Conservation (phyloP, 1,140 invertebrate species). For the Cecropterus lyciades region DNA sequence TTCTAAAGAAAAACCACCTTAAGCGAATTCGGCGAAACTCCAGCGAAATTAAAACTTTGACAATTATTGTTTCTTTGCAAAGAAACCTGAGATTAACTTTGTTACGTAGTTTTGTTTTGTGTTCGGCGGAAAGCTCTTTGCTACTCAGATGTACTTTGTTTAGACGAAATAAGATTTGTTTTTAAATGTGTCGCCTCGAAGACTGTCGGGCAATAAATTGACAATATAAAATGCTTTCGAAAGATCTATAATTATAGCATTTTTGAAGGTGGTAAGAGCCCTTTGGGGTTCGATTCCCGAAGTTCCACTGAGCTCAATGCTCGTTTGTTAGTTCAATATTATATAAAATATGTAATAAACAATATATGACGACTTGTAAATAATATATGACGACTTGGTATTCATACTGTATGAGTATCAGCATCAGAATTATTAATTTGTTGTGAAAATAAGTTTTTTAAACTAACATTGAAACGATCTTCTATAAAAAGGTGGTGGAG, state of each 20-base stretch:
- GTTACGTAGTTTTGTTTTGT: constrained; percentile 30
- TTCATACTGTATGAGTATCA: background rate
- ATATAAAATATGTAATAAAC: no score
- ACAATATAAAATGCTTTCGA: background rate
- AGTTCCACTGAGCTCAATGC: no score
- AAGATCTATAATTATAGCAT: background rate
- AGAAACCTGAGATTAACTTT: constrained; percentile 46
- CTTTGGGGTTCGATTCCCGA: no score
- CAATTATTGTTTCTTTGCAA: constrained; percentile 51
- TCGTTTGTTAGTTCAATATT: no score
- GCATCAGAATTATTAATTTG: no score
- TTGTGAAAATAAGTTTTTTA: no score
- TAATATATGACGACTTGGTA: no score
- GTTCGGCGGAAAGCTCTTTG: constrained; percentile 11
- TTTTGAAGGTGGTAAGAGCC: no score
- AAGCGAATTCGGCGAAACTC: constrained; percentile 38
- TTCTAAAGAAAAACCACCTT: constrained; percentile 7
- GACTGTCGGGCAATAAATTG: background rate
- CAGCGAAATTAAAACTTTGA: constrained; percentile 52
- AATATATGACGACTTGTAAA: no score
- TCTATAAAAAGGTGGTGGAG: no score
- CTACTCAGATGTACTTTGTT: constrained; percentile 4
- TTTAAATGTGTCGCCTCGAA: background rate
- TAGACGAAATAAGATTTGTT: constrained; percentile 9
- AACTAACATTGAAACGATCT: no score